Percentiles rank a stretch among this genome's conserved stretches.
phyloP scores from a whole-genome alignment of 2,888 invertebrate genomes.

The Oscheius sp. region DNA sequence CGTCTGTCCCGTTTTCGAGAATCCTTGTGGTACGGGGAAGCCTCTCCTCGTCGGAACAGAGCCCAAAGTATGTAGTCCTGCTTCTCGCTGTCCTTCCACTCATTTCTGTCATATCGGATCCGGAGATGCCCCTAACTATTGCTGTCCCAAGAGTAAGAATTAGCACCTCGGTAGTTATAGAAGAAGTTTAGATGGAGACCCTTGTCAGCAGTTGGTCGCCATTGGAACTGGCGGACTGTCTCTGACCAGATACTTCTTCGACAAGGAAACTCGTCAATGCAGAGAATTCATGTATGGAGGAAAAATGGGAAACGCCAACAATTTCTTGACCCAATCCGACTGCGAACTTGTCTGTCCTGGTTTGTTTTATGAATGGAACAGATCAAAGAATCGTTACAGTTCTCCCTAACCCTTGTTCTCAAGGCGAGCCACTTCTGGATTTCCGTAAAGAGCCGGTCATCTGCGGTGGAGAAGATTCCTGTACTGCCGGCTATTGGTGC shows the following conservation, averaged over 20 bases:
- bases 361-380: slow-evolving; percentile 21
- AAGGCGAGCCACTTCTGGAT: slow-evolving; percentile 69
- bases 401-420: slow-evolving; percentile 67
- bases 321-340: slow-evolving; percentile 66
- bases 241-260: slow-evolving; percentile 67
- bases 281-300: slow-evolving; percentile 64
- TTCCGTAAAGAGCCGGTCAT: slow-evolving; percentile 66
- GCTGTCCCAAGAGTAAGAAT: slow-evolving; percentile 69
- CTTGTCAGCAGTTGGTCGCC: slow-evolving; percentile 62
- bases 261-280: slow-evolving; percentile 60
- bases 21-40: slow-evolving; percentile 66
- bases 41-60: slow-evolving; percentile 57
- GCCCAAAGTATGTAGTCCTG: slow-evolving; percentile 45
- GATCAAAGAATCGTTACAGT: slow-evolving; percentile 48
- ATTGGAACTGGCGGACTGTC: slow-evolving; percentile 61
- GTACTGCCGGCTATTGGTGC: slow-evolving; percentile 69
- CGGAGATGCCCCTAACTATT: slow-evolving; percentile 64
- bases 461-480: slow-evolving; percentile 69
- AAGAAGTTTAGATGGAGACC: slow-evolving; percentile 65
- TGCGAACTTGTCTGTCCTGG: slow-evolving; percentile 71
- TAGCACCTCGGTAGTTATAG: neutral
- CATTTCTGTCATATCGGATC: slow-evolving; percentile 72
- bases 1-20: slow-evolving; percentile 68
- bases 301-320: slow-evolving; percentile 70
- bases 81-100: slow-evolving; percentile 67